These are phyloP conservation scores for Drosophila pectinifera DNA, from an alignment of 1,140 invertebrate species.

Conservation along the genomic window DNA sequence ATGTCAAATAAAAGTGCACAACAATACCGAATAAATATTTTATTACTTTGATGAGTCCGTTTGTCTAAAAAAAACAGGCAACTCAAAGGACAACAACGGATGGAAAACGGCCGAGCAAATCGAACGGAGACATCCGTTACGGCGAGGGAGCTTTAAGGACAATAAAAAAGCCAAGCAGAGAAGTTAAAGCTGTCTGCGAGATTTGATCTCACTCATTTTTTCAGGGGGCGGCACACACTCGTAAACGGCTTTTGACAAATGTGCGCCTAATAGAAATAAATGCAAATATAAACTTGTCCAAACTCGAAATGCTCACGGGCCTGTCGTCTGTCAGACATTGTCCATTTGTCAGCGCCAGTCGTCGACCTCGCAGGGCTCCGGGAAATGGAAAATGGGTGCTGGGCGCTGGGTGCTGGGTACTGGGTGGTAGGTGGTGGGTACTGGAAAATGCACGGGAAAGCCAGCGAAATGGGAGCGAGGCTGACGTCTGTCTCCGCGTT, in stretches of 20 bases:
- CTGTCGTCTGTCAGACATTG: constrained; percentile 74
- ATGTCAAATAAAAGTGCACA: constrained; percentile 83
- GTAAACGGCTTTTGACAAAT: constrained; percentile 82
- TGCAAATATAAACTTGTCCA: constrained; percentile 84
- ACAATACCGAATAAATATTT: constrained; percentile 83
- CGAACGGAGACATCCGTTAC: constrained; percentile 19
- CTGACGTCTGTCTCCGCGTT: constrained; percentile 70
- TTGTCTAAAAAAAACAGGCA: constrained; percentile 36
- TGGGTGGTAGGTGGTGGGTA: constrained; percentile 1
- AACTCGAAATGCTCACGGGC: constrained; percentile 64
- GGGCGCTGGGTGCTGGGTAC: neutral
- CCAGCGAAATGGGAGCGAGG: constrained; percentile 17
- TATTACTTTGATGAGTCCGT: constrained; percentile 73
- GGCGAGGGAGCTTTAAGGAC: constrained; percentile 42
- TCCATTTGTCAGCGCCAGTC: constrained; percentile 77
- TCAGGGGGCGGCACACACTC: constrained; percentile 42
- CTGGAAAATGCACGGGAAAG: constrained; percentile 7
- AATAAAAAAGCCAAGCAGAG: constrained; percentile 3
- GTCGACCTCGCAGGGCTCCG: constrained; percentile 25
- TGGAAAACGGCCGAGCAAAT: constrained; percentile 22
- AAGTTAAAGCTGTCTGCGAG: constrained; percentile 49
- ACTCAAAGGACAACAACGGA: constrained; percentile 2
- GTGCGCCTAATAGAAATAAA: constrained; percentile 82
- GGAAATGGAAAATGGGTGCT: constrained; percentile 3
- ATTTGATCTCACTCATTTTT: constrained; percentile 49